phyloP scores from a whole-genome alignment of 2,113 vertebrate genomes.

The Telmatochromis sp. region DNA sequence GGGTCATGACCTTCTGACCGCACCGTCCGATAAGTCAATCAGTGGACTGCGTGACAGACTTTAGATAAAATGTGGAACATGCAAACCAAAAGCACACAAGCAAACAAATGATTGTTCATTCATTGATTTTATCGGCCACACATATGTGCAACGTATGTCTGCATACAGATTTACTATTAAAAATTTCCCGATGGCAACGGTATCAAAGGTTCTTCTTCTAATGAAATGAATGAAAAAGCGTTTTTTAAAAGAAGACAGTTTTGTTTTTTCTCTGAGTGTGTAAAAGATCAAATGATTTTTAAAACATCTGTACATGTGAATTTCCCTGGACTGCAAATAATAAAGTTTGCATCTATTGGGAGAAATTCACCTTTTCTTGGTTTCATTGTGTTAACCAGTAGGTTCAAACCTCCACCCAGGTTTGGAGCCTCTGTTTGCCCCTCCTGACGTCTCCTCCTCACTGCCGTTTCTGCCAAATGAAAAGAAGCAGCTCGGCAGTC shows the following conservation, averaged over 20 bases:
- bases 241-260: not conserved
- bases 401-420: not conserved
- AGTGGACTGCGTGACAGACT: not conserved
- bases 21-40: not conserved
- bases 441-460: not conserved
- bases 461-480: not conserved
- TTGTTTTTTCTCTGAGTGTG: not conserved
- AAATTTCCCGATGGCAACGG: not conserved
- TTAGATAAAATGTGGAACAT: not conserved
- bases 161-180: not conserved
- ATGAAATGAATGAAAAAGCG: not conserved
- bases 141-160: not conserved
- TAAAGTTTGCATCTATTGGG: not conserved
- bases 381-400: not conserved
- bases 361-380: not conserved
- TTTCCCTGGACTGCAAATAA: not conserved
- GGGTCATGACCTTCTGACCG: not conserved
- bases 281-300: not conserved
- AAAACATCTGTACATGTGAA: not conserved
- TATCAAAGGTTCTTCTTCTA: not conserved
- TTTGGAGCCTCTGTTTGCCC: not conserved
- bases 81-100: not conserved
- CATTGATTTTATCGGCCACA: not conserved
- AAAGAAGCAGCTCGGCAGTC: not conserved
- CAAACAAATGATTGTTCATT: not conserved